Conservation (phyloP, 1,140 invertebrate species). For the Brachionus manjavacas region DNA sequence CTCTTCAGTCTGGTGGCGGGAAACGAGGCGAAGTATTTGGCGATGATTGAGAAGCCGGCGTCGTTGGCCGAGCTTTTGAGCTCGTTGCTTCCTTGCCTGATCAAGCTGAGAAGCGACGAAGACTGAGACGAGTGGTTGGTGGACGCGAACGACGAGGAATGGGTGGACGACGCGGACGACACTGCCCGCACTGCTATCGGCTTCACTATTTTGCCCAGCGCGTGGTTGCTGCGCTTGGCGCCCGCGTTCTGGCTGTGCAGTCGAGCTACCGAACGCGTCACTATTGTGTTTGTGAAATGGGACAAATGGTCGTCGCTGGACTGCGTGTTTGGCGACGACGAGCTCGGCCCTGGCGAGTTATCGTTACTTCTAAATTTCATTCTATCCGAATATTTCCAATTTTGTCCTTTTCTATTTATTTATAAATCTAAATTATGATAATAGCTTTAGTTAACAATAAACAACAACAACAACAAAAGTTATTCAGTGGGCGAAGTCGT, state of each 20-base stretch:
- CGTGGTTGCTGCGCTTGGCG: neutral
- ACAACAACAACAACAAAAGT: neutral
- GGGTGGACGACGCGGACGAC: conserved; percentile 22
- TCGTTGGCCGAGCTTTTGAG: neutral
- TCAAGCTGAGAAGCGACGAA: neutral
- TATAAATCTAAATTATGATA: neutral
- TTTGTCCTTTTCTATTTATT: neutral
- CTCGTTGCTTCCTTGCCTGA: neutral
- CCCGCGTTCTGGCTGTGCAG: neutral
- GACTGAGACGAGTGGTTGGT: conserved; percentile 10
- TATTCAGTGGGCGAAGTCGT: neutral
- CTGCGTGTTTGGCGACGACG: neutral
- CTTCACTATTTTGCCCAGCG: conserved; percentile 13
- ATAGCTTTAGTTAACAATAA: neutral
- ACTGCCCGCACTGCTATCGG: conserved; percentile 8
- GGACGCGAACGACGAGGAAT: conserved; percentile 23
- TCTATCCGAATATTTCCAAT: neutral
- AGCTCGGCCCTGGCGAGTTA: neutral
- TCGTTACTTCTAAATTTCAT: conserved; percentile 18
- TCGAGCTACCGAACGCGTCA: neutral
- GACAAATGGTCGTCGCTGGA: neutral
- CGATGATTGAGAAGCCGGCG: conserved; percentile 13
- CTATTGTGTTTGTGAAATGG: neutral
- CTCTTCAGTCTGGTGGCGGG: conserved; percentile 16
- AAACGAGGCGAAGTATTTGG: conserved; percentile 40